Evolutionary conservation across 2,797 vertebrate genomes (phyloP).

Genomic region (Babyrousa celebensis): DNA sequence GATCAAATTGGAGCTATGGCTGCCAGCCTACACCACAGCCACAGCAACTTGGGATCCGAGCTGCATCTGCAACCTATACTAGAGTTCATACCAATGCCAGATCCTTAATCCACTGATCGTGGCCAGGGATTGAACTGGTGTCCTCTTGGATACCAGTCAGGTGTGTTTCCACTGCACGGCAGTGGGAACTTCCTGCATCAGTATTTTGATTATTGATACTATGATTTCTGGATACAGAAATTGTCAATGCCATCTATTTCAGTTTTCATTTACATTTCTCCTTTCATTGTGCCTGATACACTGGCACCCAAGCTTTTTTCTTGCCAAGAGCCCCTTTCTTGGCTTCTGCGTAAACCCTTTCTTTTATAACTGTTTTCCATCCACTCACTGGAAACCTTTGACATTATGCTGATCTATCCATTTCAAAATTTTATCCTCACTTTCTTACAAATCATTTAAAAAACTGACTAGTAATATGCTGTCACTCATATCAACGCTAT

Average conservation of each 20-base stretch:
- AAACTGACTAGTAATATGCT: neutral
- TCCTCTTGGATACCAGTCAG: too few species aligned
- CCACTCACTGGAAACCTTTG: neutral
- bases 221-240: conserved; percentile 46
- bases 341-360: neutral
- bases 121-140: too few species aligned
- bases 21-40: too few species aligned
- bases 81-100: too few species aligned
- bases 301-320: conserved; percentile 14
- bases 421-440: conserved; percentile 50
- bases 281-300: neutral
- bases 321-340: neutral
- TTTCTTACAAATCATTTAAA: conserved; percentile 53
- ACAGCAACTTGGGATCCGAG: too few species aligned
- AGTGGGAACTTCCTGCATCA: too few species aligned
- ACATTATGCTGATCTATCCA: neutral
- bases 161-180: too few species aligned
- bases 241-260: neutral
- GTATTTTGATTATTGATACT: conserved; percentile 1
- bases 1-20: too few species aligned
- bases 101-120: too few species aligned
- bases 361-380: neutral
- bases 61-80: too few species aligned
- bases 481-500: neutral
- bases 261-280: conserved; percentile 37